Conservation (phyloP, 2,113 vertebrate genomes). For the Pseudorhombus dupliciocellatus region DNA sequence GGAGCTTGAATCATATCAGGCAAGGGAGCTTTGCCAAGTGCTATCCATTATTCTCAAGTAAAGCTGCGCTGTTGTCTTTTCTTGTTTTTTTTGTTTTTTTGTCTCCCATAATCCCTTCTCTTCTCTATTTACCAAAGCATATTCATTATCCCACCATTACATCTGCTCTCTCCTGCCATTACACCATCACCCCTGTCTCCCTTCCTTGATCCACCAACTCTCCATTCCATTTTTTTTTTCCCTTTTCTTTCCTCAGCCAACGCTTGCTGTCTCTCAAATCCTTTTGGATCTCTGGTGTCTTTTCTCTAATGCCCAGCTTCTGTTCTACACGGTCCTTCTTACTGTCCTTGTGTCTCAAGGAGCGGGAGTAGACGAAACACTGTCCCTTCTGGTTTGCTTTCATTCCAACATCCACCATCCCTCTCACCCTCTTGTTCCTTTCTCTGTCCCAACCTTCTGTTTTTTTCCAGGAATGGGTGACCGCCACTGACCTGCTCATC, state of each 20-base stretch:
- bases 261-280: neutral
- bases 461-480: constrained; percentile 91
- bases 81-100: constrained; percentile 37
- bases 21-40: constrained; percentile 45
- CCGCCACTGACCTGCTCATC: constrained; percentile 91
- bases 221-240: constrained; percentile 11
- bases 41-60: constrained; percentile 43
- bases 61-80: constrained; percentile 32
- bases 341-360: constrained; percentile 6
- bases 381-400: neutral
- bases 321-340: constrained; percentile 3
- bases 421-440: constrained; percentile 15
- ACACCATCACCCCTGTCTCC: constrained; percentile 8
- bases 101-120: constrained; percentile 39
- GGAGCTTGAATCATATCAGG: constrained; percentile 64
- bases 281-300: neutral
- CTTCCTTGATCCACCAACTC: constrained; percentile 26
- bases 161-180: constrained; percentile 16
- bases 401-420: constrained; percentile 1
- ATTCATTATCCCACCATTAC: constrained; percentile 58
- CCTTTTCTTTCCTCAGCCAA: constrained; percentile 14
- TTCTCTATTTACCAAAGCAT: constrained; percentile 35
- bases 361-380: constrained; percentile 20
- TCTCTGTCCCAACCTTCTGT: constrained; percentile 6
- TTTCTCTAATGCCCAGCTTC: constrained; percentile 12